phyloP scores from a whole-genome alignment of 2,888 invertebrate species.

The Heliothis peltigera region DNA sequence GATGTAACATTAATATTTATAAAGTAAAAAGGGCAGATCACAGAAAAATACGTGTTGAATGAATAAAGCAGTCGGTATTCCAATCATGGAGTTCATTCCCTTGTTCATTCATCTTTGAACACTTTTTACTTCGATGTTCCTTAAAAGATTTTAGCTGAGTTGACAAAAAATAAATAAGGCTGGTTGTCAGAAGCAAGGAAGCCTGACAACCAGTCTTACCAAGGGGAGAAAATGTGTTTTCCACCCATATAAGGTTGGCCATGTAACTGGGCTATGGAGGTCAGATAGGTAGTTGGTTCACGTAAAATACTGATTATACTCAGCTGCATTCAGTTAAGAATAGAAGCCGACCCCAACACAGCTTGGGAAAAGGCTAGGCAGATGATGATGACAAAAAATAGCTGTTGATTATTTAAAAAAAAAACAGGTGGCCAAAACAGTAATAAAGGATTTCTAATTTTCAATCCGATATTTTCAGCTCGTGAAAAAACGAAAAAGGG shows the following conservation, averaged over 20 bases:
- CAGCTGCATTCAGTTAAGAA: no score
- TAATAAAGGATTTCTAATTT: conserved; percentile 10
- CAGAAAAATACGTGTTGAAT: conserved; percentile 24
- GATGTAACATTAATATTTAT: conserved; percentile 23
- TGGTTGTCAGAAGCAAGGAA: no score
- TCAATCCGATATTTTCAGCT: conserved; percentile 13
- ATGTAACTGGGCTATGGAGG: no score
- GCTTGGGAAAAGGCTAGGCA: no score
- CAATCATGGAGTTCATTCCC: conserved; percentile 29
- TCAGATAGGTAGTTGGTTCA: no score
- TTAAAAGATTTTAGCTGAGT: conserved; percentile 1
- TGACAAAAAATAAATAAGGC: no score
- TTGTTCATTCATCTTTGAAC: conserved; percentile 31
- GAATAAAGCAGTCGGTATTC: conserved; percentile 26
- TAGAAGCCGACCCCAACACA: no score
- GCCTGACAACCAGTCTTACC: no score
- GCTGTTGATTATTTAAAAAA: neutral
- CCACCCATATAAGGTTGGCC: no score
- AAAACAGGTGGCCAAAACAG: neutral
- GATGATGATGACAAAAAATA: conserved; percentile 1
- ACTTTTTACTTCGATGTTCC: conserved; percentile 3
- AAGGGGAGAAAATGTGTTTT: no score
- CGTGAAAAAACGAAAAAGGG: conserved; percentile 3
- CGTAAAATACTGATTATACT: no score
- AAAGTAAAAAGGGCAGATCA: conserved; percentile 1